Evolutionary conservation across 2,113 vertebrate species (phyloP), one percentile per base, ranked within the genome.

Genomic region (Procapra przewalskii): DNA sequence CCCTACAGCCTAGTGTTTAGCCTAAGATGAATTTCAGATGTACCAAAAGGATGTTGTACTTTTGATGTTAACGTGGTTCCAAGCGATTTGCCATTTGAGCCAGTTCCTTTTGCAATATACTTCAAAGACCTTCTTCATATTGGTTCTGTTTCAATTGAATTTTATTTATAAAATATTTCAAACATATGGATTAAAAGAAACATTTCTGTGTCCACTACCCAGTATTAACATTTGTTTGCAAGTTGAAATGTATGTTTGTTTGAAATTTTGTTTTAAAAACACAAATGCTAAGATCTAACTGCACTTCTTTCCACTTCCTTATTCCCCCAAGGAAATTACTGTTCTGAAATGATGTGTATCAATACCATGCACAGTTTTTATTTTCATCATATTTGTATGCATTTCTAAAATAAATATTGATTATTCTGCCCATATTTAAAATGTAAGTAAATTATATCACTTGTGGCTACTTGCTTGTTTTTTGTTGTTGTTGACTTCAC

Each of bases 231-330:
- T 12, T 59, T 75, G 7, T 75, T 95, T 91, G 75, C 1, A 77
- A 85, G 79, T 95, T 27, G 36, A 96, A 75, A 96, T 96, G 48
- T 83, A 96, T 96, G 48, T 83, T 80, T 64, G 9, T 94, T 87
- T 84, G 3, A 83, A 5, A 21, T 45, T 54, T 86, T 48, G 3
- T 91, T 91, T 97, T 84, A 60, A 96, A 84, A 75, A 92, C 2
- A 95, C 14, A 84, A 88, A 67, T 88, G 25, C 16, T 83, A 75
- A 50, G 19, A 45, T 5, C 19, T 59, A 79, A 48, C 12, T 36
- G 19, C 1, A 10, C n/a, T 80, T 55, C 29, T 82, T 52, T 86
- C 48, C 3, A 43, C 2, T n/a, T 83, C 25, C 91, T 80, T 29
- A 19, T 45, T 93, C 6, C 5, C 7, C 9, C 14, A 82, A 93